These are phyloP conservation scores for Strongylocentrotus purpuratus DNA, from an alignment of 35 echinoderm and acorn worm species.

Conservation along the genomic window DNA sequence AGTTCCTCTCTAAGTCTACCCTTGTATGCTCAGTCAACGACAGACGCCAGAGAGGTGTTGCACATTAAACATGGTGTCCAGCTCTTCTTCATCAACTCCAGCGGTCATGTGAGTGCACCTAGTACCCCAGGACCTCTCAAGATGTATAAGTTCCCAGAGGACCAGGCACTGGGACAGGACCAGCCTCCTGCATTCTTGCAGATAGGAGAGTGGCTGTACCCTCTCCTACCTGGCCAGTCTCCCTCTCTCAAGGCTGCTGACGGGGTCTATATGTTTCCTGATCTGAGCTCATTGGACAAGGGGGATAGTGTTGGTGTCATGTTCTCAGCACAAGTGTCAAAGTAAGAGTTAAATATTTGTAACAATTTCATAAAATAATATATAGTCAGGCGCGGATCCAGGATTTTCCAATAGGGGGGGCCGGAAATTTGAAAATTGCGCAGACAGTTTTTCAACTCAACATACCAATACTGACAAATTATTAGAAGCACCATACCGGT, in stretches of 20 bases:
- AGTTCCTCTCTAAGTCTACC: slow-evolving; percentile 61
- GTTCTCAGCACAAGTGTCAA: slow-evolving; percentile 66
- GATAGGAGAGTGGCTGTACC: slow-evolving; percentile 94
- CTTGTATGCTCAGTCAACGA: slow-evolving; percentile 76
- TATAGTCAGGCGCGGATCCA: too few species aligned
- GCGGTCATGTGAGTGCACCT: slow-evolving; percentile 83
- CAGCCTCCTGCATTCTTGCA: slow-evolving; percentile 96
- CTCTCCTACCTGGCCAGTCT: slow-evolving; percentile 78
- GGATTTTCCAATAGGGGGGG: too few species aligned
- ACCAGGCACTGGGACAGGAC: slow-evolving; percentile 34
- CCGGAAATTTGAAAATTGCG: too few species aligned
- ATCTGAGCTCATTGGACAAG: slow-evolving; percentile 66
- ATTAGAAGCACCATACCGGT: too few species aligned
- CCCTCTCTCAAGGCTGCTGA: slow-evolving; percentile 81
- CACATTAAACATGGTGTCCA: slow-evolving; percentile 69
- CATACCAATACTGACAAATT: too few species aligned
- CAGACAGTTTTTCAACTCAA: too few species aligned
- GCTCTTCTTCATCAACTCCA: slow-evolving; percentile 86
- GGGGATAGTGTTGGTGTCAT: slow-evolving; percentile 88
- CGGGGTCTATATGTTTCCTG: slow-evolving; percentile 87
- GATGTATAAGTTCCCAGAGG: slow-evolving; percentile 81
- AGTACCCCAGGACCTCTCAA: slow-evolving; percentile 73
- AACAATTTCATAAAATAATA: background rate
- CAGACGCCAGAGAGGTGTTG: slow-evolving; percentile 76
- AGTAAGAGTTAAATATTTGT: slow-evolving; percentile 54